Conservation (phyloP, 1,140 invertebrate species). For the Rhysida immarginata region DNA sequence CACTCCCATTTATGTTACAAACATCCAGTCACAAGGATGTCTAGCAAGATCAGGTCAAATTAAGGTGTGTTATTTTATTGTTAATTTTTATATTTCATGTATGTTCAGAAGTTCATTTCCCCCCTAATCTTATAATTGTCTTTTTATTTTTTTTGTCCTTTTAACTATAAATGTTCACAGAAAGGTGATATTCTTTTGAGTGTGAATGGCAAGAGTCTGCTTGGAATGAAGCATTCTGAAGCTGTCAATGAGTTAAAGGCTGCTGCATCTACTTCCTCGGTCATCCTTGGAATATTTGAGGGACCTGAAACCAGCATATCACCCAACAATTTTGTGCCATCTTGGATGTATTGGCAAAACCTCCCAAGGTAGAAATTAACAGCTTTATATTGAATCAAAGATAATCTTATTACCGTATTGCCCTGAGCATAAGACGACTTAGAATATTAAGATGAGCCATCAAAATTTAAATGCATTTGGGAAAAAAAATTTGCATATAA, state of each 20-base stretch:
- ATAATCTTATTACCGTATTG: too few relatives aligned
- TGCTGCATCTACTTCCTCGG: constrained; percentile 24
- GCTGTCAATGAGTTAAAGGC: constrained; percentile 34
- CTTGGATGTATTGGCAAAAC: constrained; percentile 38
- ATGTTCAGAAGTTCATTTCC: background rate
- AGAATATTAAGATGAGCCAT: too few relatives aligned
- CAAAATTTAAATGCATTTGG: too few relatives aligned
- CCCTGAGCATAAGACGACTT: too few relatives aligned
- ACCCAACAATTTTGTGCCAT: constrained; percentile 33
- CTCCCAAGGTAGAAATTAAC: constrained; percentile 33
- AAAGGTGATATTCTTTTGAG: constrained; percentile 36
- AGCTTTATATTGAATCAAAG: too few relatives aligned
- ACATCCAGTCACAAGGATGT: constrained; percentile 34
- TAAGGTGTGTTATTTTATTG: too few relatives aligned
- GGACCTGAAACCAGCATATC: constrained; percentile 33
- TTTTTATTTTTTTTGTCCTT: background rate
- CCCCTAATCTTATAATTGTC: background rate
- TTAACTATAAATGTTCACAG: constrained; percentile 21
- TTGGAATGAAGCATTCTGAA: constrained; percentile 33
- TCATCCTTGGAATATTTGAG: constrained; percentile 32
- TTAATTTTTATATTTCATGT: too few relatives aligned
- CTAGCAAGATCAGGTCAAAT: constrained; percentile 33
- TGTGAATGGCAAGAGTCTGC: constrained; percentile 31
- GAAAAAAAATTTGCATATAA: too few relatives aligned
- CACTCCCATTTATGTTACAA: constrained; percentile 37